Conservation (phyloP, 2,888 invertebrate species). For the Athripsodes cinereus region DNA sequence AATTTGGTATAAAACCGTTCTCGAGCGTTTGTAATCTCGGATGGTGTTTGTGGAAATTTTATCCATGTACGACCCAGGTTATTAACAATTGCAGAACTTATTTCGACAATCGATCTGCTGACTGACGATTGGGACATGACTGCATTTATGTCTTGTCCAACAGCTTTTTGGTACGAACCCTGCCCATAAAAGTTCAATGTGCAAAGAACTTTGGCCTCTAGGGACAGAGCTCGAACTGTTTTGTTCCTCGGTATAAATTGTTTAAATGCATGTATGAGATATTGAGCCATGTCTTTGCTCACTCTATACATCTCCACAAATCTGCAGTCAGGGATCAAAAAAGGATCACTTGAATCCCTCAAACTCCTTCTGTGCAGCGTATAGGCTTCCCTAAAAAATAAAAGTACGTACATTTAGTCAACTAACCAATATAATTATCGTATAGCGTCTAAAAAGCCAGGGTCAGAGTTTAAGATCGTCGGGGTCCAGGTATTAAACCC, state of each 20-base stretch:
- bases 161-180: background rate
- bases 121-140: background rate
- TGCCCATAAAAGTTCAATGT: background rate
- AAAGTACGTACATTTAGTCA: background rate
- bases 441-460: background rate
- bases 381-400: background rate
- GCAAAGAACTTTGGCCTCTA: background rate
- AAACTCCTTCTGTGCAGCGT: background rate
- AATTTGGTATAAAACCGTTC: background rate
- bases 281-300: background rate
- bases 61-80: background rate
- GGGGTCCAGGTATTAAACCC: background rate
- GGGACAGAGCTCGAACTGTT: background rate
- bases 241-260: background rate
- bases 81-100: background rate
- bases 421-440: no score
- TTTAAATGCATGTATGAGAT: background rate
- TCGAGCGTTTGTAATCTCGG: background rate
- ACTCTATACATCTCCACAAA: background rate
- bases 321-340: background rate
- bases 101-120: background rate
- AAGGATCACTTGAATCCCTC: background rate
- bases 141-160: background rate
- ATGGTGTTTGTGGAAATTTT: background rate
- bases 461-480: background rate